Percentiles rank a stretch among this genome's conserved stretches.
These are phyloP conservation scores for Formica aserva DNA, from an alignment of 2,888 invertebrate genomes.

Conservation along the genomic window DNA sequence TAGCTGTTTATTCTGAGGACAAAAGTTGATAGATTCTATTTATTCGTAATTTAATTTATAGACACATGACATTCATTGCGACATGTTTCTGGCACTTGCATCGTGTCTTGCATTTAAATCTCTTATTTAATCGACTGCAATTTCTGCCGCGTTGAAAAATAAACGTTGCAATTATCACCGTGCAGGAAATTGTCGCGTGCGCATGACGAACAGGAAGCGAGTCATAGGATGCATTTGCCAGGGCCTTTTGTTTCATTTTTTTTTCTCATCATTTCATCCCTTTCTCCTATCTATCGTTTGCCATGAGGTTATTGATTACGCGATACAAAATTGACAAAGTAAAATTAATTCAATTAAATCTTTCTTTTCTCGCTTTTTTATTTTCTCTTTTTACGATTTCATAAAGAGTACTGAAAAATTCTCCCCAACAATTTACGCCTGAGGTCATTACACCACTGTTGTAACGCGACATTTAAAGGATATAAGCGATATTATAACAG, in stretches of 20 bases:
- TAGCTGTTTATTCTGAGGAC: background rate
- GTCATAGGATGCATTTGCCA: slow-evolving; percentile 78
- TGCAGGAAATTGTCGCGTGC: slow-evolving; percentile 71
- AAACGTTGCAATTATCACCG: slow-evolving; percentile 65
- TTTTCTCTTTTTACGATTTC: background rate
- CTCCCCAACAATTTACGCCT: background rate
- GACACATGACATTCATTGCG: background rate
- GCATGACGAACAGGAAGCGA: slow-evolving; percentile 74
- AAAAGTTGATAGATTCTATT: background rate
- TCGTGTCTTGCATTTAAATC: background rate
- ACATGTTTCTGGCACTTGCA: background rate
- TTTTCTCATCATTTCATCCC: slow-evolving; percentile 39
- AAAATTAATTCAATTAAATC: background rate
- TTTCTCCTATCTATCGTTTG: slow-evolving; percentile 41
- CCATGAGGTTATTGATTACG: background rate
- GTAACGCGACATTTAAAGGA: background rate
- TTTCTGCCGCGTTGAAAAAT: slow-evolving; percentile 55
- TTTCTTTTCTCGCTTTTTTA: background rate
- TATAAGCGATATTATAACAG: background rate
- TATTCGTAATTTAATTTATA: background rate
- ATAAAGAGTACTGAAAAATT: background rate
- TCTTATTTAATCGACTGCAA: slow-evolving; percentile 38
- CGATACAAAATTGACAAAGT: background rate
- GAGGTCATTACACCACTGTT: background rate
- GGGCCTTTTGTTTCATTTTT: slow-evolving; percentile 62